phyloP scores from a whole-genome alignment of 2,113 vertebrate species.

The Myiagra hebetior region DNA sequence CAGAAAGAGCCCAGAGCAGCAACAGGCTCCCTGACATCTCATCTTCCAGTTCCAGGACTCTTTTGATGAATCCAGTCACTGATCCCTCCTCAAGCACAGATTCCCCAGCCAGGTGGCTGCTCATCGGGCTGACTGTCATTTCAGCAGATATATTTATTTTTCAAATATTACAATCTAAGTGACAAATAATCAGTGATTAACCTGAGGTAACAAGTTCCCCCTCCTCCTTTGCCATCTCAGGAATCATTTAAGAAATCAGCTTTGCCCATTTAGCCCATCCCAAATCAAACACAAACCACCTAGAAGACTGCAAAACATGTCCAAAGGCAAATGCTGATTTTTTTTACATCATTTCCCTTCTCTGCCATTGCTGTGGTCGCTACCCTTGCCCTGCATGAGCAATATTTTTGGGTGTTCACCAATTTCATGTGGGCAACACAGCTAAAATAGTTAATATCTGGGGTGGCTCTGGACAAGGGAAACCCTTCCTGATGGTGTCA shows the following conservation, averaged over 20 bases:
- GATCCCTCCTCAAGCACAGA: neutral
- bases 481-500: fast-evolving
- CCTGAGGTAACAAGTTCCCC: neutral
- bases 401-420: neutral
- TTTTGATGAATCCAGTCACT: neutral
- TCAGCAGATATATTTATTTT: neutral
- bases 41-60: neutral
- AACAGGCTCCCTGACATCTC: neutral
- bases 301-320: neutral
- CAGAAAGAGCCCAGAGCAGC: neutral
- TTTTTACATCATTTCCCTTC: neutral
- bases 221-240: neutral
- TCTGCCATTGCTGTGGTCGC: fast-evolving
- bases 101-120: neutral
- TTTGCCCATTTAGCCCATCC: neutral
- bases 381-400: neutral
- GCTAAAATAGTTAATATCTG: neutral
- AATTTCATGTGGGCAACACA: neutral
- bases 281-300: neutral
- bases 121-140: neutral
- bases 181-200: neutral
- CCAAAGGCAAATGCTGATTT: neutral
- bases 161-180: neutral
- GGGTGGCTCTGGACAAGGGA: neutral
- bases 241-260: neutral